A percentile compares a stretch with the other conserved stretches of the same genome.
phyloP scores from a whole-genome alignment of 1,140 invertebrate species.

The Zaprionus camerounensis region DNA sequence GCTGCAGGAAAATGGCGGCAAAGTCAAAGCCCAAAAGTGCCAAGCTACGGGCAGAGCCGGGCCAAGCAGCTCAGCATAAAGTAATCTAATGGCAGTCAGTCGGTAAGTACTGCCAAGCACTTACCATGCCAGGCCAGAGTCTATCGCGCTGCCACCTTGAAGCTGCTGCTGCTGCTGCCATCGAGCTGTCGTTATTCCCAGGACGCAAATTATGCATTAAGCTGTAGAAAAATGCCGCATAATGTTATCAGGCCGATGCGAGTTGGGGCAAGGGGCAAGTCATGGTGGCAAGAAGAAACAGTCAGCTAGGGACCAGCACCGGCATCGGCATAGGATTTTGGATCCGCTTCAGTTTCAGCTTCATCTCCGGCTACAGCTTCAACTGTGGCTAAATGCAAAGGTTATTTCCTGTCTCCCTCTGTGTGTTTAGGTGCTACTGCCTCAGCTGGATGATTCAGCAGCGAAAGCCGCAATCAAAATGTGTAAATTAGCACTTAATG shows the following conservation, averaged over 20 bases:
- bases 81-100: constrained; percentile 72
- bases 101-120: constrained; percentile 71
- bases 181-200: constrained; percentile 64
- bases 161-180: not conserved
- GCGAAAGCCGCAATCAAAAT: constrained; percentile 73
- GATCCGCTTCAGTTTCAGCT: not conserved
- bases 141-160: constrained; percentile 36
- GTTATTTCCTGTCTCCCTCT: constrained; percentile 33
- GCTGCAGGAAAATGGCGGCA: constrained; percentile 14
- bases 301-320: not conserved
- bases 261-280: constrained; percentile 17
- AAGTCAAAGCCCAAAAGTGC: constrained; percentile 60
- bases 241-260: constrained; percentile 66
- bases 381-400: constrained; percentile 26
- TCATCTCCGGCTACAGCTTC: not conserved
- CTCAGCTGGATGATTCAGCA: constrained; percentile 28
- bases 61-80: constrained; percentile 61
- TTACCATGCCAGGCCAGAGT: constrained; percentile 30
- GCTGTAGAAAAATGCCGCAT: constrained; percentile 79
- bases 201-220: constrained; percentile 82
- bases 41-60: constrained; percentile 23
- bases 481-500: constrained; percentile 80
- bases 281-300: constrained; percentile 17
- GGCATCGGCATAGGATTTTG: not conserved
- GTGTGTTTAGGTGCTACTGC: constrained; percentile 2